These are phyloP conservation scores for Theropithecus gelada DNA, from an alignment of 2,113 vertebrate species.

Conservation along the genomic window DNA sequence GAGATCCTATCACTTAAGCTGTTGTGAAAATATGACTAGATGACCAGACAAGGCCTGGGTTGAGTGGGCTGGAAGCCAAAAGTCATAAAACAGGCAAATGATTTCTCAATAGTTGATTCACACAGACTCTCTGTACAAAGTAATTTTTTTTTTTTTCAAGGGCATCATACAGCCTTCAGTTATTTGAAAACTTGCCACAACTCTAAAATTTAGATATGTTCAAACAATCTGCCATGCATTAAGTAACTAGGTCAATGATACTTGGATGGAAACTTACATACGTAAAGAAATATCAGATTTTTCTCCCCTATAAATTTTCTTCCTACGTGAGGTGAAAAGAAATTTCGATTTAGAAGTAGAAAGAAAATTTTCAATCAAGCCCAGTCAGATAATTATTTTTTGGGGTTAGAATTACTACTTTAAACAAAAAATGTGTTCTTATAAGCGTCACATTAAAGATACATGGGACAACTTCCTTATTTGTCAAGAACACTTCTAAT, in stretches of 20 bases:
- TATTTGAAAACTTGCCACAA: background rate
- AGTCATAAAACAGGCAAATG: conserved; percentile 20
- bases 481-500: background rate
- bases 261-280: conserved; percentile 14
- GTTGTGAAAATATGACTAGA: conserved; percentile 63
- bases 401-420: background rate
- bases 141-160: conserved; percentile 49
- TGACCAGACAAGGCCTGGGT: background rate
- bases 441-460: background rate
- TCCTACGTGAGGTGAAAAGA: background rate
- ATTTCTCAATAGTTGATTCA: conserved; percentile 14
- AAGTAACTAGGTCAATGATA: background rate
- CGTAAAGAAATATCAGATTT: background rate
- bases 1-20: conserved; percentile 51
- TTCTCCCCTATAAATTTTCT: background rate
- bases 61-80: conserved; percentile 25
- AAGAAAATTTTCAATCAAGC: background rate
- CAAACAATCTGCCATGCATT: background rate
- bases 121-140: background rate
- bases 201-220: background rate
- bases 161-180: background rate
- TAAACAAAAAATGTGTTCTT: conserved; percentile 38
- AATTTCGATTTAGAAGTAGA: background rate
- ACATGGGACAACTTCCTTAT: background rate
- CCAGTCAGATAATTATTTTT: background rate